These are phyloP conservation scores for Ochotona princeps DNA, from an alignment of 2,113 vertebrate genomes.

Conservation along the genomic window DNA sequence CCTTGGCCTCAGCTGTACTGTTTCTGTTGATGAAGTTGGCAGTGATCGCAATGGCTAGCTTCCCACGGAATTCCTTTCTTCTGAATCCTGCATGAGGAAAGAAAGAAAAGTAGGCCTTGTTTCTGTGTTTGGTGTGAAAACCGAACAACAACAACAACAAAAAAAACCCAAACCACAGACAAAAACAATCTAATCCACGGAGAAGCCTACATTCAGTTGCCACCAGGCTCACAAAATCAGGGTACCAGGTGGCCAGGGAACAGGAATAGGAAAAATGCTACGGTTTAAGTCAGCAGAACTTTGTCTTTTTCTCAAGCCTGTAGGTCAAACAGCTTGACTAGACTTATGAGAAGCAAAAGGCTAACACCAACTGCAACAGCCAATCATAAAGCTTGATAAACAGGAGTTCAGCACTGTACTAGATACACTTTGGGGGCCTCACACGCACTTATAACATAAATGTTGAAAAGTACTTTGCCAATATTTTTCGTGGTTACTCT, in stretches of 20 bases:
- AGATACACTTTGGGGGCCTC: background rate
- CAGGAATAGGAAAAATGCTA: background rate
- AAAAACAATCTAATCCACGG: no score
- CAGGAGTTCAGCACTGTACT: background rate
- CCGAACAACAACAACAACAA: no score
- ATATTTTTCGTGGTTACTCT: background rate
- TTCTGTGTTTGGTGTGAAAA: background rate
- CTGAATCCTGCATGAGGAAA: slow-evolving; percentile 90
- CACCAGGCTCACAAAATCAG: background rate
- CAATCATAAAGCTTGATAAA: background rate
- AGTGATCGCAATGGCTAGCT: slow-evolving; percentile 98
- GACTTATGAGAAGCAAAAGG: background rate
- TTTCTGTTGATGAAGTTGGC: slow-evolving; percentile 99
- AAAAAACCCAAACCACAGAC: background rate
- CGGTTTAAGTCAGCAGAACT: background rate
- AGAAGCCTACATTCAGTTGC: slow-evolving; percentile 4
- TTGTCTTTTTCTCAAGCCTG: background rate
- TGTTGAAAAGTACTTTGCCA: background rate
- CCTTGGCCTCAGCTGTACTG: slow-evolving; percentile 97
- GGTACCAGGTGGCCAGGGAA: background rate
- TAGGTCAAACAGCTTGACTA: background rate
- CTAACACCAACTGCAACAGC: background rate
- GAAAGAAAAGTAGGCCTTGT: background rate
- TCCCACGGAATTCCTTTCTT: slow-evolving; percentile 97
- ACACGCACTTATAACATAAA: background rate